Base-by-base conservation (phyloP, 2,797 vertebrate genomes). In the Sphenodon punctatus region DNA sequence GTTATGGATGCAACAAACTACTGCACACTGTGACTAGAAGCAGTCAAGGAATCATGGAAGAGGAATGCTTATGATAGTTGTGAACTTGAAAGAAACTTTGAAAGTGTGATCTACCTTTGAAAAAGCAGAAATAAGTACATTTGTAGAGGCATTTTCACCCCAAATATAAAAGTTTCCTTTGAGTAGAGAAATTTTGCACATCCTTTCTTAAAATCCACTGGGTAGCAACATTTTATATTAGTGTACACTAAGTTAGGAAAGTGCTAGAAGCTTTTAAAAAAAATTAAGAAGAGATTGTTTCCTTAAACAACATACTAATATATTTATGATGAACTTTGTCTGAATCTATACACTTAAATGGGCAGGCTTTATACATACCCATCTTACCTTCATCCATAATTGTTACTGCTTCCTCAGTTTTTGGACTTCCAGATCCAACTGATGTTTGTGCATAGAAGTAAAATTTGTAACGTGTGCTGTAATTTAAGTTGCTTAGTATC, bases 401-500 rank as follows among this genome's bases (percentile, higher is more conserved):
- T 78, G 97, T 98, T 92, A 97, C 86, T 34, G 96, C 97, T 94
- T 99, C 99, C 91, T 98, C 96, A 64, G 97, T 97, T 91, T 97
- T 94, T 82, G 95, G 94, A 71, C 91, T 97, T 89, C 99, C 98
- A n/a, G 95, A 88, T 94, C 99, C 99, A 82, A 90, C 95, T 61
- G 83, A 88, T 71, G 98, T 99, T 94, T 96, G 96, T 43, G 99
- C 99, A 4, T 95, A 97, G 92, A 99, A 97, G 94, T 98, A 99
- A 95, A 99, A 99, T 96, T 98, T 99, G 96, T 99, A 99, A 90
- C 97, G 97, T 23, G 98, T 99, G 94, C 97, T 98, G 95, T 98
- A 97, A 95, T 97, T 97, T 94, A 99, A 97, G 94, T 97, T 96
- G 91, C 93, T 95, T 95, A 99, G 94, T 92, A 96, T 97, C 96